Conservation (phyloP, 2,113 vertebrate genomes). For the Syrmaticus mikado region DNA sequence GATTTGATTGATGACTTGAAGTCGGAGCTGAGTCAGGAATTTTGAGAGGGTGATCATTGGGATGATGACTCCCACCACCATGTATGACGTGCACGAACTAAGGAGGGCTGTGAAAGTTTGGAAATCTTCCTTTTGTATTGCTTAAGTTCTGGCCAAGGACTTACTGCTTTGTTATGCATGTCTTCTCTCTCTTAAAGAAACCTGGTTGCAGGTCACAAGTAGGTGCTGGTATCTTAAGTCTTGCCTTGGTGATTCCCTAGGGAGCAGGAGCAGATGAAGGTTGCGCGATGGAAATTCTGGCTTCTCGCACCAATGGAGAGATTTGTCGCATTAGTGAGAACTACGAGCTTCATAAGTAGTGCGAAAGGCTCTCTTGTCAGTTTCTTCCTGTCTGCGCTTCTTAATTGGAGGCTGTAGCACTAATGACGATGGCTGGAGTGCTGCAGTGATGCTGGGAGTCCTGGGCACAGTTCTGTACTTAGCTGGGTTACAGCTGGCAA, state of each 20-base stretch:
- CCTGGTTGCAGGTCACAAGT: background rate
- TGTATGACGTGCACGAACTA: too few species aligned
- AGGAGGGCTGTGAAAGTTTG: too few species aligned
- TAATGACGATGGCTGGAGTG: background rate
- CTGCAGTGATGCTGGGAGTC: background rate
- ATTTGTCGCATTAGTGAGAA: slow-evolving; percentile 79
- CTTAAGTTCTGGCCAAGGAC: too few species aligned
- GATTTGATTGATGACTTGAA: too few species aligned
- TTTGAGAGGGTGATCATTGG: too few species aligned
- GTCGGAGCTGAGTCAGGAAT: too few species aligned
- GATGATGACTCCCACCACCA: too few species aligned
- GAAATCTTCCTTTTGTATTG: too few species aligned
- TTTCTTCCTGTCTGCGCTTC: background rate
- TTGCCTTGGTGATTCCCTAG: slow-evolving; percentile 58
- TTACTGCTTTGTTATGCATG: too few species aligned
- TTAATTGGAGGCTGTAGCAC: background rate
- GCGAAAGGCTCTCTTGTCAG: background rate
- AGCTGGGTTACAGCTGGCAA: background rate
- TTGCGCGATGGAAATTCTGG: slow-evolving; percentile 93
- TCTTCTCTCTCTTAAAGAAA: background rate
- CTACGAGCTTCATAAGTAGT: slow-evolving; percentile 83
- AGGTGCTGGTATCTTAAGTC: background rate
- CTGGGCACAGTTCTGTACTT: background rate
- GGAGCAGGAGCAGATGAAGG: slow-evolving; percentile 96
- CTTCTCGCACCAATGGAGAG: slow-evolving; percentile 86